Evolutionary conservation across 2,113 vertebrate genomes (phyloP).

Genomic region (Clupea harengus): DNA sequence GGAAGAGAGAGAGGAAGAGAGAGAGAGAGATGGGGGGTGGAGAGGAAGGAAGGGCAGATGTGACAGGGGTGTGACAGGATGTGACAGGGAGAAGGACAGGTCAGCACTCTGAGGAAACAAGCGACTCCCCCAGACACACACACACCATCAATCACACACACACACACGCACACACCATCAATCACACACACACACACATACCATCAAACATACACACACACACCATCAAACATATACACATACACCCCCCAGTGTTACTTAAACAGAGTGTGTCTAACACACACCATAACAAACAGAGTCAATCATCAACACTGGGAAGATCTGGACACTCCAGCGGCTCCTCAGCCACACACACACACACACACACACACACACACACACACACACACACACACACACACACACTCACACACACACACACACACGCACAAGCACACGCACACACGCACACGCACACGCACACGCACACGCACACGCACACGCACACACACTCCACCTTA

Average conservation of each 20-base stretch:
- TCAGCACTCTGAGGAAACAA: neutral
- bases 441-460: neutral
- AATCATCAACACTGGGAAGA: too few species aligned
- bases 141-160: neutral
- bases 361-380: too few species aligned
- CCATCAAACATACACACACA: neutral
- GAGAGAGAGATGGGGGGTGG: too few species aligned
- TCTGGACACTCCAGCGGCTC: neutral
- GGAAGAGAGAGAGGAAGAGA: neutral
- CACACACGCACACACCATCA: neutral
- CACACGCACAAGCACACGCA: too few species aligned
- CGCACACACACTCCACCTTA: too few species aligned
- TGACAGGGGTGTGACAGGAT: neutral
- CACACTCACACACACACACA: neutral
- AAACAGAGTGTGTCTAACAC: neutral
- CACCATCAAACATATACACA: neutral
- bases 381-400: neutral
- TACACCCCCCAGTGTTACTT: neutral
- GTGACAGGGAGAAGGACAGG: constrained; percentile 3
- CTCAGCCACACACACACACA: too few species aligned
- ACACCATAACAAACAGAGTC: neutral
- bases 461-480: neutral
- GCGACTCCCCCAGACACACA: too few species aligned
- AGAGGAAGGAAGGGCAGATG: neutral
- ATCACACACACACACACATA: neutral